A percentile compares a stretch with the other conserved stretches of the same genome.
Evolutionary conservation across 2,888 invertebrate genomes (phyloP).

Genomic region (Phyllotreta cruciferae): DNA sequence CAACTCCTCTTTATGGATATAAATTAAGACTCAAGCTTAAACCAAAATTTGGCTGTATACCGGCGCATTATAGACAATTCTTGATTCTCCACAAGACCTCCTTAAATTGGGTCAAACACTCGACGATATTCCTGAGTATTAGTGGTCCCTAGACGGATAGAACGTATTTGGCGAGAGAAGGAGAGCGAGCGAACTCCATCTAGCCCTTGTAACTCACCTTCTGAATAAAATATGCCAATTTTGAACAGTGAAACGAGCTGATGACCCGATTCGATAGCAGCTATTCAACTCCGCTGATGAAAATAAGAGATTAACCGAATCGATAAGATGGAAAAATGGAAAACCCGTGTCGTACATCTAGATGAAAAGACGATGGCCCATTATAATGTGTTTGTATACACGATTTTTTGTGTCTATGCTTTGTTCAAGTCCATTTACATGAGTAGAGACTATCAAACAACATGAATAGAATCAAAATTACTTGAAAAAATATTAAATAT

Average conservation of each 20-base stretch:
- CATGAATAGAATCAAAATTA: too few species aligned
- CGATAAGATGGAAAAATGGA: slow-evolving; percentile 17
- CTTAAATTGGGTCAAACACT: slow-evolving; percentile 27
- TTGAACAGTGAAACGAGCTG: slow-evolving; percentile 30
- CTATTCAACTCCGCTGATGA: slow-evolving; percentile 28
- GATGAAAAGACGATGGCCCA: too few species aligned
- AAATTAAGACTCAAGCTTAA: not conserved
- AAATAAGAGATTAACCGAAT: slow-evolving; percentile 21
- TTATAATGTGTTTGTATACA: too few species aligned
- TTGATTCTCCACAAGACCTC: slow-evolving; percentile 3
- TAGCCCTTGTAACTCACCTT: slow-evolving; percentile 13
- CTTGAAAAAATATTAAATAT: too few species aligned
- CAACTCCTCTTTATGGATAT: too few species aligned
- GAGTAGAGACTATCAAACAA: too few species aligned
- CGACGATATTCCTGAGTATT: slow-evolving; percentile 27
- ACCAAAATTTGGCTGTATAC: not conserved
- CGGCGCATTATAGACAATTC: not conserved
- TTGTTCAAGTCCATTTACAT: too few species aligned
- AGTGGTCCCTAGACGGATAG: slow-evolving; percentile 22
- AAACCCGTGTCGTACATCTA: too few species aligned
- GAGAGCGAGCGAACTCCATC: slow-evolving; percentile 3
- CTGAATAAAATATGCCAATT: slow-evolving; percentile 31
- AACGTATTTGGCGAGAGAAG: slow-evolving; percentile 20
- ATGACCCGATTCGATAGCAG: slow-evolving; percentile 29
- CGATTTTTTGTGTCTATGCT: too few species aligned